Base-by-base conservation (phyloP, 1,140 invertebrate genomes). In the Conus ventricosus region DNA sequence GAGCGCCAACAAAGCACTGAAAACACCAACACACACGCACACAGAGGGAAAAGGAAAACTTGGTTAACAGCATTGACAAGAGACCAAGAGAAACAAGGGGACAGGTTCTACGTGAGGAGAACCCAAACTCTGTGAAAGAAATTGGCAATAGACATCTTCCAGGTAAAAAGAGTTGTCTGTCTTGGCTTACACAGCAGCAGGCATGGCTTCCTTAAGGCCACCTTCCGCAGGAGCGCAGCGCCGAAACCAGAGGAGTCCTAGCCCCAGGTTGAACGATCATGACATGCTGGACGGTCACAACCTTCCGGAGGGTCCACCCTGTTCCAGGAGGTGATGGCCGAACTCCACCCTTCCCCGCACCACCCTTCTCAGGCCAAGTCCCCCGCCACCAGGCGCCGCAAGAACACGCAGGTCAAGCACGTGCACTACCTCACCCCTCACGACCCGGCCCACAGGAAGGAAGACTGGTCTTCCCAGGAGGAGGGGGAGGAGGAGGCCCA, bases 291-390 rank as follows among this genome's bases (percentile, higher is more conserved):
- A 75, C 20, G 78, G 5, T 27, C 27, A 53, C 53, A 51, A 5
- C 20, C 82, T 84, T 11, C 82, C 82, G 5, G 82, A 20, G 82
- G 82, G 23, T 84, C 82, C 13, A 63, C 82, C 20, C 55, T 63
- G 23, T 84, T 84, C 82, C 17, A 63, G 27, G 82, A 84, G 57
- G 82, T 84, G 6, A 84, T 84, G 82, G 57, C 54, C 20, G 82
- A 84, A n/a, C 82, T 84, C 53, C n/a, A 60, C 55, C 82, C 82
- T 25, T 25, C 23, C 23, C 23, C 82, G 5, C 27, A 39, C 51
- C 82, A 57, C 23, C 0, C 54, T 15, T 10, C 54, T 54, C 54
- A 11, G 13, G 11, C 55, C 55, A 53, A 55, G 5, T 57, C 81
- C 51, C 23, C 57, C 20, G 13, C 17, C 54, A 5, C 57, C n/a